Evolutionary conservation across 2,888 invertebrate species (phyloP).

Genomic region (Rhagium mordax): DNA sequence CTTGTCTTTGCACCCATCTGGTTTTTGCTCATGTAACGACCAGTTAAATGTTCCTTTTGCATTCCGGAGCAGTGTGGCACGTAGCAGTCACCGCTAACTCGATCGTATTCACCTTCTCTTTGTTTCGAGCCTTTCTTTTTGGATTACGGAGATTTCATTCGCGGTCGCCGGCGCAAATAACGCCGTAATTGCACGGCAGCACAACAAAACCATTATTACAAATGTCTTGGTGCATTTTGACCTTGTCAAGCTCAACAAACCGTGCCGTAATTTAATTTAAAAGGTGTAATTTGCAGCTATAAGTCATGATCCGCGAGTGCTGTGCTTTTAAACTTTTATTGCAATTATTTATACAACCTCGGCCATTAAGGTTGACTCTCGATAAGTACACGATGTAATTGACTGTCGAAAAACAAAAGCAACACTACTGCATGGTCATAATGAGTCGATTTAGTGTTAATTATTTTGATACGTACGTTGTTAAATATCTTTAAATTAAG

Average conservation of each 20-base stretch:
- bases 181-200: conserved; percentile 42
- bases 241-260: conserved; percentile 47
- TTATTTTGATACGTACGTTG: too few species aligned
- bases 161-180: conserved; percentile 35
- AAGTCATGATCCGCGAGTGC: conserved; percentile 38
- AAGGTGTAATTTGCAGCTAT: conserved; percentile 52
- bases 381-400: background rate
- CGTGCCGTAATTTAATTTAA: conserved; percentile 51
- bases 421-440: background rate
- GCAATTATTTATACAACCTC: background rate
- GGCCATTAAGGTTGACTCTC: background rate
- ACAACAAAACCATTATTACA: conserved; percentile 44
- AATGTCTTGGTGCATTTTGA: conserved; percentile 48
- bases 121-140: conserved; percentile 15
- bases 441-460: background rate
- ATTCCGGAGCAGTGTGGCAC: conserved; percentile 32
- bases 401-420: background rate
- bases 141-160: conserved; percentile 29
- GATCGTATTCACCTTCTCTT: conserved; percentile 25
- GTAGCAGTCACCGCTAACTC: conserved; percentile 18
- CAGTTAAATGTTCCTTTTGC: conserved; percentile 19
- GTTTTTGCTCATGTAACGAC: conserved; percentile 21
- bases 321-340: conserved; percentile 3
- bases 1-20: conserved; percentile 23
- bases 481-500: background rate